Evolutionary conservation across 2,888 invertebrate species (phyloP).

Genomic region (Agrypnus murinus): DNA sequence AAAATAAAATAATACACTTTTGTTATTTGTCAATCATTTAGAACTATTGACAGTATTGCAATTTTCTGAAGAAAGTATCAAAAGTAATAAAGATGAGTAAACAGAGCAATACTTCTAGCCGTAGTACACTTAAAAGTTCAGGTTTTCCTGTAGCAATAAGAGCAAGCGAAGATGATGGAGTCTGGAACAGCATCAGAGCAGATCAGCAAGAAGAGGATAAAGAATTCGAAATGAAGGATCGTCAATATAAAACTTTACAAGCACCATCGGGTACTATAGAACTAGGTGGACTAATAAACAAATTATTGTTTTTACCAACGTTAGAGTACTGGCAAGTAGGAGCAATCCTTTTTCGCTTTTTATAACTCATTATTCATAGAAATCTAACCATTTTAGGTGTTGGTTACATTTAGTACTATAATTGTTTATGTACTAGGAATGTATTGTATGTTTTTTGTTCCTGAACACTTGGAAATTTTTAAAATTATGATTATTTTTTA

Average conservation of each 20-base stretch:
- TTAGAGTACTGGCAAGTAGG: conserved; percentile 25
- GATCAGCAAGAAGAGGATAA: conserved; percentile 1
- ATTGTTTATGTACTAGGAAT: conserved; percentile 14
- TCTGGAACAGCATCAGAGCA: conserved; percentile 9
- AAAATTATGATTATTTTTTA: conserved; percentile 9
- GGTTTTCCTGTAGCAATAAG: conserved; percentile 21
- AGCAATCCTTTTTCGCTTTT: background rate
- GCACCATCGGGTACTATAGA: background rate
- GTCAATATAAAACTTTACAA: conserved; percentile 18
- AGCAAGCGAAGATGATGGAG: background rate
- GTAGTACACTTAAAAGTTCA: background rate
- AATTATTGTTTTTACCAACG: conserved; percentile 1
- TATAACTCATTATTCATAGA: background rate
- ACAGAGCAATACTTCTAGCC: background rate
- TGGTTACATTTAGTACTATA: conserved; percentile 12
- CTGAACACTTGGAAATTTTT: background rate
- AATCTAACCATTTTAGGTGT: conserved; percentile 22
- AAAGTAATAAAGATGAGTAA: no score
- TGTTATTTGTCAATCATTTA: no score
- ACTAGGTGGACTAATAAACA: background rate
- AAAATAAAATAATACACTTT: no score
- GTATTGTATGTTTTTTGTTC: conserved; percentile 16
- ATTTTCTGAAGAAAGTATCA: no score
- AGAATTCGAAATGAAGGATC: background rate
- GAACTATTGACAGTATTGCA: no score